Percentiles rank a stretch among this genome's conserved stretches.
These are phyloP conservation scores for Sebastolobus alascanus DNA, from an alignment of 2,797 vertebrate species.

Conservation along the genomic window DNA sequence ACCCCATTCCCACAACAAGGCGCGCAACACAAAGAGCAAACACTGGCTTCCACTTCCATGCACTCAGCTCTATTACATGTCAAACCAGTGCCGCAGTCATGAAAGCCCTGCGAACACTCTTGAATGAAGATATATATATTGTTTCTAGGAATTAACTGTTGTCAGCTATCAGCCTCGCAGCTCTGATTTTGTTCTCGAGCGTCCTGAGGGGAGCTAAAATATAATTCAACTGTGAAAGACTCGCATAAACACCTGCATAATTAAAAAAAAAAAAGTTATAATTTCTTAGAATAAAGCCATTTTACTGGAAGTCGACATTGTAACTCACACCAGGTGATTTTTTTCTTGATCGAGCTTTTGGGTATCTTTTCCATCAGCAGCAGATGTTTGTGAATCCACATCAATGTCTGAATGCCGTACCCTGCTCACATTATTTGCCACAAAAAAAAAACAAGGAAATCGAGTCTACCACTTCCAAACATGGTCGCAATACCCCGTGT, in stretches of 20 bases:
- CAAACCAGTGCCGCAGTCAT: conserved; percentile 47
- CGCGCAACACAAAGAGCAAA: conserved; percentile 64
- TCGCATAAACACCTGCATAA: conserved; percentile 38
- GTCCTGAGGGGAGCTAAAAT: conserved; percentile 40
- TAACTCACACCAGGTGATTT: conserved; percentile 50
- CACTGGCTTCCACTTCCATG: conserved; percentile 35
- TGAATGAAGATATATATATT: conserved; percentile 49
- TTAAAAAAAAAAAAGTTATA: conserved; percentile 20
- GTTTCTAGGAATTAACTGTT: conserved; percentile 58
- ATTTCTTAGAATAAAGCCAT: conserved; percentile 33
- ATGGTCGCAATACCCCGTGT: conserved; percentile 50
- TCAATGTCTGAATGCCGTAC: conserved; percentile 54
- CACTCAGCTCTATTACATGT: conserved; percentile 57
- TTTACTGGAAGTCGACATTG: conserved; percentile 31
- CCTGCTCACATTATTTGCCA: conserved; percentile 47
- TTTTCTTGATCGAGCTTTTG: conserved; percentile 40
- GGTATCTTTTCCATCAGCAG: conserved; percentile 59
- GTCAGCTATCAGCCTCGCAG: conserved; percentile 27
- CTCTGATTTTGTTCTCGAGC: conserved; percentile 34
- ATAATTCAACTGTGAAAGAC: conserved; percentile 15
- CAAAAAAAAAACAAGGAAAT: conserved; percentile 49
- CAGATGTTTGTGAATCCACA: conserved; percentile 78
- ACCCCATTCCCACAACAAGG: conserved; percentile 61
- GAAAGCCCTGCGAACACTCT: conserved; percentile 47
- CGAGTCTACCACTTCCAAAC: conserved; percentile 66